phyloP scores from a whole-genome alignment of 2,888 invertebrate genomes.

The Nymphalis urticae region DNA sequence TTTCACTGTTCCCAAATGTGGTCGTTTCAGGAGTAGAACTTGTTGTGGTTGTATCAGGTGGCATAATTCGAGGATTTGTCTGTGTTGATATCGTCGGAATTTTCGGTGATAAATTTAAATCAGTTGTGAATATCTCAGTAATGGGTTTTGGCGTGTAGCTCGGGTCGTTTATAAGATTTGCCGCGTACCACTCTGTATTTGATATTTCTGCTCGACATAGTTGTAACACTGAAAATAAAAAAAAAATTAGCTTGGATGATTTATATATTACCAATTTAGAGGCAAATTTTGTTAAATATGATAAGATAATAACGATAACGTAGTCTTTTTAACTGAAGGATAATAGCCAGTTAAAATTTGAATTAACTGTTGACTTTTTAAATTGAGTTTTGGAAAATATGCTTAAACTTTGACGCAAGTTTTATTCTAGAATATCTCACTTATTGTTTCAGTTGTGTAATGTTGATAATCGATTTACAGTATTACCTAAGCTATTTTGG shows the following conservation, averaged over 20 bases:
- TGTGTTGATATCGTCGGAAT: constrained; percentile 56
- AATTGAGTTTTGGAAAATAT: too few relatives aligned
- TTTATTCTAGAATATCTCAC: too few relatives aligned
- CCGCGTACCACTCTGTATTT: constrained; percentile 68
- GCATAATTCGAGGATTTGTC: constrained; percentile 17
- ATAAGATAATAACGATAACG: too few relatives aligned
- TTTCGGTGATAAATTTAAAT: constrained; percentile 54
- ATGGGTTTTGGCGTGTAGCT: constrained; percentile 66
- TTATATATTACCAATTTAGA: neutral
- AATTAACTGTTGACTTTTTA: too few relatives aligned
- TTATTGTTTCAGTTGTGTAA: too few relatives aligned
- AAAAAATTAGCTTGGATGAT: neutral
- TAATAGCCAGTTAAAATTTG: too few relatives aligned
- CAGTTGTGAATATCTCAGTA: constrained; percentile 68
- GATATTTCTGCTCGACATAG: constrained; percentile 68
- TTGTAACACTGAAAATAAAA: constrained; percentile 68
- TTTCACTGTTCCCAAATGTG: constrained; percentile 3
- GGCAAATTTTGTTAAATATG: too few relatives aligned
- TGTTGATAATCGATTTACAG: too few relatives aligned
- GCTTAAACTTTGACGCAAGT: too few relatives aligned
- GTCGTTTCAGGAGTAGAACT: constrained; percentile 25
- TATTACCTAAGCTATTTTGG: too few relatives aligned
- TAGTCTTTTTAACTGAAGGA: too few relatives aligned
- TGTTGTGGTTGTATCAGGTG: constrained; percentile 23
- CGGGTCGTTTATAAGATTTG: constrained; percentile 68